Conservation (phyloP, 2,797 vertebrate species). For the Notolabrus celidotus region DNA sequence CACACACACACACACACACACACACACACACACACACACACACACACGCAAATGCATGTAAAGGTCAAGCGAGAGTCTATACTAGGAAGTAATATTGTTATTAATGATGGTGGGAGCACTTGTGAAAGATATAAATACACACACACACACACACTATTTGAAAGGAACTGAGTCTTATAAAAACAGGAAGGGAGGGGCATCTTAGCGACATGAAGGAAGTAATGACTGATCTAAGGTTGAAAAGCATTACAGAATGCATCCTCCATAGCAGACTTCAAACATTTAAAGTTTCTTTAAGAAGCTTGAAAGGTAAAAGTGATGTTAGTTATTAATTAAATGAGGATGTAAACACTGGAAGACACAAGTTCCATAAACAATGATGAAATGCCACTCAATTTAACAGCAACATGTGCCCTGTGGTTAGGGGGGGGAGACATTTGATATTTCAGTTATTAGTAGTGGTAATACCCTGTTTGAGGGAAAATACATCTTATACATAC, state of each 20-base stretch:
- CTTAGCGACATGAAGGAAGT: constrained; percentile 11
- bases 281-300: neutral
- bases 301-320: neutral
- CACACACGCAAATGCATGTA: constrained; percentile 28
- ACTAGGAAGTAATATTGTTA: constrained; percentile 82
- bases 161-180: constrained; percentile 36
- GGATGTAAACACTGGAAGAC: too few species aligned
- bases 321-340: too few species aligned
- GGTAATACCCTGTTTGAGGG: too few species aligned
- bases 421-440: too few species aligned
- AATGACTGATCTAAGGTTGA: neutral
- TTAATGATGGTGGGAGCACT: constrained; percentile 73
- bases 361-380: too few species aligned
- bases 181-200: constrained; percentile 68
- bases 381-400: too few species aligned
- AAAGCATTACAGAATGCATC: neutral
- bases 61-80: constrained; percentile 76
- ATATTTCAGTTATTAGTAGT: too few species aligned
- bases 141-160: constrained; percentile 2
- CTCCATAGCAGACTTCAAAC: neutral
- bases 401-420: neutral
- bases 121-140: constrained; percentile 50
- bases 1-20: constrained; percentile 27
- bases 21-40: constrained; percentile 28
- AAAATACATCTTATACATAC: too few species aligned